Percentiles rank a stretch among this genome's conserved stretches.
phyloP scores from a whole-genome alignment of 2,888 invertebrate species.

The Archaeoteleia sp. region DNA sequence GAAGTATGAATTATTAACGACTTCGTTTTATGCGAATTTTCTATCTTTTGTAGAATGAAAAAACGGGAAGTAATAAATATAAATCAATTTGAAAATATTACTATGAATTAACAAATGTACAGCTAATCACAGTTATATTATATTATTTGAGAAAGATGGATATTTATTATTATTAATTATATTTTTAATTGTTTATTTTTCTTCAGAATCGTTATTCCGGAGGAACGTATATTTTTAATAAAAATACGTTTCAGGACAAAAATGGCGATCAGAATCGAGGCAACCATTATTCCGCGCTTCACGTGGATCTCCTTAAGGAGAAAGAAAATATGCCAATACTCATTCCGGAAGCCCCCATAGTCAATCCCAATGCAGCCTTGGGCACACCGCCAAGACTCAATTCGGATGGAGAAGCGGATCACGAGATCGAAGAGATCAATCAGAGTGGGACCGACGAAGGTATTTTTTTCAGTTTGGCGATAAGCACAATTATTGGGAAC shows the following conservation, averaged over 20 bases:
- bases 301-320: slow-evolving; percentile 64
- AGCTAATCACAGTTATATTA: too few species aligned
- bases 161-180: too few species aligned
- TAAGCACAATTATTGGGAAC: slow-evolving; percentile 22
- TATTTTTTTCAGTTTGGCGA: slow-evolving; percentile 40
- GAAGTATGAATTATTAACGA: too few species aligned
- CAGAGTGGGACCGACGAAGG: slow-evolving; percentile 69
- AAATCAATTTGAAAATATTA: too few species aligned
- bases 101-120: too few species aligned
- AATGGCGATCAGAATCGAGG: slow-evolving; percentile 43
- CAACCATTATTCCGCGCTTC: slow-evolving; percentile 59
- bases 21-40: too few species aligned
- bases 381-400: slow-evolving; percentile 72
- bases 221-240: too few species aligned
- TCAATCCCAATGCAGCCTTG: slow-evolving; percentile 73
- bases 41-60: too few species aligned
- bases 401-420: slow-evolving; percentile 71
- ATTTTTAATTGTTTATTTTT: too few species aligned
- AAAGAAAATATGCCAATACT: slow-evolving; percentile 70
- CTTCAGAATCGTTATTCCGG: too few species aligned
- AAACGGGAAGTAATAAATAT: too few species aligned
- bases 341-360: slow-evolving; percentile 72
- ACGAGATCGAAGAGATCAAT: slow-evolving; percentile 69
- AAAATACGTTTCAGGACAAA: slow-evolving; percentile 28
- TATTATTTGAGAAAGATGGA: too few species aligned